These are phyloP conservation scores for Colletes collaris DNA, from an alignment of 2,888 invertebrate species.

Conservation along the genomic window DNA sequence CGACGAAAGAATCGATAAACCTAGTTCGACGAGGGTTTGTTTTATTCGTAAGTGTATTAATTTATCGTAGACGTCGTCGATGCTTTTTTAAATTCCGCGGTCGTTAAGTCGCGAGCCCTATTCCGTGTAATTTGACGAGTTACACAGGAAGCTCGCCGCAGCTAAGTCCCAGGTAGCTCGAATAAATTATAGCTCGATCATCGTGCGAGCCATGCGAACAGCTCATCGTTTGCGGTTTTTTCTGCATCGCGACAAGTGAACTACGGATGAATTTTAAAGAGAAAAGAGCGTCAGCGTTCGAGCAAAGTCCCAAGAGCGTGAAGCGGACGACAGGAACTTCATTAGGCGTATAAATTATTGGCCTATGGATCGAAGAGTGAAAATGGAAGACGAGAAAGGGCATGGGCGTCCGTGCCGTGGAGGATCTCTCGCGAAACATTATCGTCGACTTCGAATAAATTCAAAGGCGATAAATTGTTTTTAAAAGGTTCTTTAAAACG, in stretches of 20 bases:
- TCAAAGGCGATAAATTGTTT: not conserved
- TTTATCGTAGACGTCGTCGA: not conserved
- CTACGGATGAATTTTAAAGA: constrained; percentile 25
- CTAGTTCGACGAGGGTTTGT: not conserved
- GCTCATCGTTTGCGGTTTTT: constrained; percentile 50
- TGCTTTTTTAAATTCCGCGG: constrained; percentile 4
- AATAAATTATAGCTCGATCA: constrained; percentile 56
- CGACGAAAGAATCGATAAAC: not conserved
- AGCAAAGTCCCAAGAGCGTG: not conserved
- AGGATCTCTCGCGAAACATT: constrained; percentile 5
- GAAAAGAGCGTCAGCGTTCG: constrained; percentile 9
- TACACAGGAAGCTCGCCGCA: constrained; percentile 37
- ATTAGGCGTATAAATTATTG: not conserved
- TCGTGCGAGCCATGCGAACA: constrained; percentile 36
- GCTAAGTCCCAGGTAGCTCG: constrained; percentile 18
- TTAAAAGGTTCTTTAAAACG: too few relatives aligned
- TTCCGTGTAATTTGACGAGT: constrained; percentile 33
- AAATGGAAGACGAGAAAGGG: not conserved
- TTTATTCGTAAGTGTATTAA: too few relatives aligned
- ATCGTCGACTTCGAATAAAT: constrained; percentile 17
- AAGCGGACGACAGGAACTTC: not conserved
- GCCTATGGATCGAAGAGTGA: not conserved
- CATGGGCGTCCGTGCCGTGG: too few relatives aligned
- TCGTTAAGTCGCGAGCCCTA: not conserved
- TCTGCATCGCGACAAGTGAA: constrained; percentile 23